phyloP scores from a whole-genome alignment of 1,140 invertebrate genomes.

The Drosophila simulans region DNA sequence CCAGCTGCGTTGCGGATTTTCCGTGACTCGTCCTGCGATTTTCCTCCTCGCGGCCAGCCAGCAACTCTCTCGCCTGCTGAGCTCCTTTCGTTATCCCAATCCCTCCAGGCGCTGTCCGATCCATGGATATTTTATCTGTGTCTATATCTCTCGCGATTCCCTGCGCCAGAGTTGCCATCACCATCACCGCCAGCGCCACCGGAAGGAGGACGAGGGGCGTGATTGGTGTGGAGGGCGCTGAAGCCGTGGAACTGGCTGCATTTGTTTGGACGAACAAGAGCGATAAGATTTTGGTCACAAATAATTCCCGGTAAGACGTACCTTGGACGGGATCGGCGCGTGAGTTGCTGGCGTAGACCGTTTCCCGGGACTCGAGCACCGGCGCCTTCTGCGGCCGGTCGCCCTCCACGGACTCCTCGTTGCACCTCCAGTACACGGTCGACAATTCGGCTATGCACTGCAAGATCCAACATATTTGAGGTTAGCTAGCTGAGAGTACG shows the following conservation, averaged over 20 bases:
- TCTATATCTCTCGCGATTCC: conserved; percentile 12
- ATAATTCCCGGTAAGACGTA: conserved; percentile 85
- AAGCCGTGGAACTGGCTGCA: conserved; percentile 82
- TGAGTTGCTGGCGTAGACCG: conserved; percentile 84
- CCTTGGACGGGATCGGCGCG: conserved; percentile 87
- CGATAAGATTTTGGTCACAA: conserved; percentile 85
- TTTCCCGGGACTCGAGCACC: conserved; percentile 87
- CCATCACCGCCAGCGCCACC: conserved; percentile 56
- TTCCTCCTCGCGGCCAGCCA: conserved; percentile 25
- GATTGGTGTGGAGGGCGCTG: conserved; percentile 43
- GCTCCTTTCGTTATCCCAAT: conserved; percentile 2
- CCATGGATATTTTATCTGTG: conserved; percentile 22
- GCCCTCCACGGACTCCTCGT: conserved; percentile 90
- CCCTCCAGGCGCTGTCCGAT: conserved; percentile 17
- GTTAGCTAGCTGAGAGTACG: conserved; percentile 4
- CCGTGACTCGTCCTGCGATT: conserved; percentile 6
- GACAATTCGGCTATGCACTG: conserved; percentile 90
- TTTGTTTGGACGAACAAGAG: conserved; percentile 82
- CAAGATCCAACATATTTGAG: conserved; percentile 19
- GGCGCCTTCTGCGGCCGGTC: conserved; percentile 88
- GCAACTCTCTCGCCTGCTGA: conserved; percentile 30
- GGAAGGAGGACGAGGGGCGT: conserved; percentile 60
- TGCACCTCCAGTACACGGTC: conserved; percentile 89
- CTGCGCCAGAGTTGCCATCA: conserved; percentile 52
- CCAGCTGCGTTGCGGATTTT: conserved; percentile 36